Conservation (phyloP, 2,113 vertebrate genomes). For the Columbina picui region DNA sequence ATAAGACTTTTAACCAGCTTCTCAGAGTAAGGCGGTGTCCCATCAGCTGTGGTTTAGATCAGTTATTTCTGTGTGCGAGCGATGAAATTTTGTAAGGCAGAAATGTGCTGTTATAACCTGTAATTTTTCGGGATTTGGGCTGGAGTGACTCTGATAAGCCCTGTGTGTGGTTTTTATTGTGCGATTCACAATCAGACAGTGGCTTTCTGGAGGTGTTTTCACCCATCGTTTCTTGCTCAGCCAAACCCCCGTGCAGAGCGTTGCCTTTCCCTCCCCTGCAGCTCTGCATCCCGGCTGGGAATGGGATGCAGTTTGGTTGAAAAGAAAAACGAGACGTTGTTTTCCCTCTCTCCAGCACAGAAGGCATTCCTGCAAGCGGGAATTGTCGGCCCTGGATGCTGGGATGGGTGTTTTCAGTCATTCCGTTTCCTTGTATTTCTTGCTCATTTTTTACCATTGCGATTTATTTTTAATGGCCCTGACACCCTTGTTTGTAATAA, state of each 20-base stretch:
- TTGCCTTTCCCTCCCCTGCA: not conserved
- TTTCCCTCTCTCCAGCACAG: not conserved
- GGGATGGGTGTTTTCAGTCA: slow-evolving; percentile 57
- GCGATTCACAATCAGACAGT: not conserved
- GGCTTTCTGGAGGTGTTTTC: not conserved
- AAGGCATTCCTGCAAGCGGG: not conserved
- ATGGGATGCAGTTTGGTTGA: not conserved
- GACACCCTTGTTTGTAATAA: slow-evolving; percentile 64
- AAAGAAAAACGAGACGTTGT: not conserved
- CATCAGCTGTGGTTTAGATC: not conserved
- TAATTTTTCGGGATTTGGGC: not conserved
- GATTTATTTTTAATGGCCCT: slow-evolving; percentile 63
- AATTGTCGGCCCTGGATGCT: not conserved
- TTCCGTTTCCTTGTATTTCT: slow-evolving; percentile 20
- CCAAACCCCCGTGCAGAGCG: rapidly evolving
- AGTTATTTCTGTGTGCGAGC: not conserved
- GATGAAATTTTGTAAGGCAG: not conserved
- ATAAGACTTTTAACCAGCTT: not conserved
- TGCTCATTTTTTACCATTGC: not conserved
- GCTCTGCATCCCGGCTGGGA: not conserved
- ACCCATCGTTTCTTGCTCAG: not conserved
- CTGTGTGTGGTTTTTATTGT: not conserved
- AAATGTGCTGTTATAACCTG: not conserved
- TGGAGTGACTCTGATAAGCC: not conserved
- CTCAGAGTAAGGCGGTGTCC: not conserved